Percentiles rank a stretch among this genome's conserved stretches.
Evolutionary conservation across 2,888 invertebrate genomes (phyloP).

Genomic region (Hyppa rectilinea): DNA sequence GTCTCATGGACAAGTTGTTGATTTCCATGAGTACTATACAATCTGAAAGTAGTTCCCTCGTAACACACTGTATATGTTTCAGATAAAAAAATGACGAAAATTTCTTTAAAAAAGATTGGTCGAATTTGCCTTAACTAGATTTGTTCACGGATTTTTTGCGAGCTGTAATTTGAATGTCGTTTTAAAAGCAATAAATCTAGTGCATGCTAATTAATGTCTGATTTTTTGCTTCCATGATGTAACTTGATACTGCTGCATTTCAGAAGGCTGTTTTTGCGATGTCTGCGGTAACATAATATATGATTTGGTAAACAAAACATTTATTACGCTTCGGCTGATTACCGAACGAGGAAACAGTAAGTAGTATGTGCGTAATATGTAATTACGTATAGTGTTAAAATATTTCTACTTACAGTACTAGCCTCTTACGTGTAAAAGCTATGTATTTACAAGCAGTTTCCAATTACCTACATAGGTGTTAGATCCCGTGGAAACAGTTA

Average conservation of each 20-base stretch:
- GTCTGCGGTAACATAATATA: slow-evolving; percentile 30
- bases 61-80: too few relatives aligned
- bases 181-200: background rate
- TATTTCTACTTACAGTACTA: slow-evolving; percentile 16
- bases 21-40: too few relatives aligned
- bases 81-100: background rate
- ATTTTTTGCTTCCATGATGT: background rate
- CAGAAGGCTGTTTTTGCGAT: slow-evolving; percentile 8
- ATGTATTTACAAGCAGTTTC: slow-evolving; percentile 7
- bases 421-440: slow-evolving; percentile 2
- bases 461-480: slow-evolving; percentile 9
- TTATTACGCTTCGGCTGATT: slow-evolving; percentile 21
- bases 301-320: slow-evolving; percentile 36
- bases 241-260: slow-evolving; percentile 13
- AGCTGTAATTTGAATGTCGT: background rate
- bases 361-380: slow-evolving; percentile 38
- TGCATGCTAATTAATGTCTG: background rate
- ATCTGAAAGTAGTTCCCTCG: too few relatives aligned
- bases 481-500: background rate
- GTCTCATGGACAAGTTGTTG: too few relatives aligned
- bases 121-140: background rate
- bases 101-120: background rate
- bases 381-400: slow-evolving; percentile 42
- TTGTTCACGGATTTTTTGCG: background rate
- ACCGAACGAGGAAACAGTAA: slow-evolving; percentile 39